A percentile compares a stretch with the other conserved stretches of the same genome.
Evolutionary conservation across 2,797 vertebrate genomes (phyloP).

Genomic region (Lepidocolaptes lacrymiger): DNA sequence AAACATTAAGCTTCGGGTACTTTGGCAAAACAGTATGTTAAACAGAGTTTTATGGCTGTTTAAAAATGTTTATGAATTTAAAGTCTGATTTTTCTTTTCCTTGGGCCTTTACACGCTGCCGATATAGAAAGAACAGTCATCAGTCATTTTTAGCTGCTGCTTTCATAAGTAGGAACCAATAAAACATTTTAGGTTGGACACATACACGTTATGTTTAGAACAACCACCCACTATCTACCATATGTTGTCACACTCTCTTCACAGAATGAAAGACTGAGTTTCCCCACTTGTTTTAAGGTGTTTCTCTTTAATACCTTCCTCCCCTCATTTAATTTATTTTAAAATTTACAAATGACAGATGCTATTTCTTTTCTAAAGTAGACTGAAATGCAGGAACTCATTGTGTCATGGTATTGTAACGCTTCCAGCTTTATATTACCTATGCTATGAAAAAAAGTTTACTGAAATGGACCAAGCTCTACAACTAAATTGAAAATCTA

Average conservation of each 20-base stretch:
- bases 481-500: not conserved
- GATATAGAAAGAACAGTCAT: constrained; percentile 65
- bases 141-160: constrained; percentile 53
- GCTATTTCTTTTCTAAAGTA: not conserved
- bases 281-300: constrained; percentile 4
- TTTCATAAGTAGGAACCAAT: constrained; percentile 42
- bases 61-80: not conserved
- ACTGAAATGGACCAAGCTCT: not conserved
- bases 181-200: constrained; percentile 54
- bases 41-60: not conserved
- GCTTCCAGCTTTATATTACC: not conserved
- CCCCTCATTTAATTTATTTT: not conserved
- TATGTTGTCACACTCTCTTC: constrained; percentile 53
- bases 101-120: not conserved
- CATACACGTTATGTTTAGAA: constrained; percentile 59
- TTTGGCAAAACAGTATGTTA: not conserved
- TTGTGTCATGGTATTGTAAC: not conserved
- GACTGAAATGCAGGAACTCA: not conserved
- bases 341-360: constrained; percentile 24
- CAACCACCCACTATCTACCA: constrained; percentile 34
- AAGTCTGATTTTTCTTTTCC: constrained; percentile 24
- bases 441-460: not conserved
- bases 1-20: not conserved
- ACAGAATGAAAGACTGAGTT: constrained; percentile 33
- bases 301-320: constrained; percentile 41